Evolutionary conservation across 2,888 invertebrate species (phyloP), one percentile per base, ranked within the genome.

Genomic region (Drosophila niveifrons): DNA sequence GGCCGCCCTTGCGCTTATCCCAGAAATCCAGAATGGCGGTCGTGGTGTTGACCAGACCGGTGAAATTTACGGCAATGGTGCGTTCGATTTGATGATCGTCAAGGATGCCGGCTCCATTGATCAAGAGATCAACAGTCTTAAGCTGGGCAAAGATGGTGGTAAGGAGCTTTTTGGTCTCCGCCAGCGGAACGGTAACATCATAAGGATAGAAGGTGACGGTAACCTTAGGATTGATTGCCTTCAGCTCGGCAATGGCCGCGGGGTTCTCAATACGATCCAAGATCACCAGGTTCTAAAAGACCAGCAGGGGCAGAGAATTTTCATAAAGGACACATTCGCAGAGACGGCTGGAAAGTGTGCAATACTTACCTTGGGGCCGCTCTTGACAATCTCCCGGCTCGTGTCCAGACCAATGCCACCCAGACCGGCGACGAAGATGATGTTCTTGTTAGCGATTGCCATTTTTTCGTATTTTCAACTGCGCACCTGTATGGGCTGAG

Each of bases 1-100:
- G 90, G 1, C 93, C 93, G 0, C 92, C 92, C 53, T 91, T 90
- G 43, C 91, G 90, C 66, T 90, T 92, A 51, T 92, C 90, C 93
- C 93, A 93, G 67, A 91, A 91, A 3, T 91, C 86, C 72, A 93
- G 69, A 1, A 89, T 92, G 66, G 90, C 90, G 6, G 91, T 78
- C 1, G 82, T 85, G 13, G 88, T 88, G 31, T 90, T 90, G 10
- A 90, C 90, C 58, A 90, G 64, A 0, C 90, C 90, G 0, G 82
- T 79, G 17, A 91, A 82, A 46, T 90, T 90, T 0, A 89, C 68
- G 1, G 83, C 80, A 36, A 90, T 83, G 7, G 85, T 84, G 9
- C 80, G 77, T 39, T 90, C 90, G 43, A 90, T 83, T 61, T 90
- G 79, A 52, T 83, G 69, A 29, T 90, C 90, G 23, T 89, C 83